A percentile compares a stretch with the other conserved stretches of the same genome.
Evolutionary conservation across 2,888 invertebrate species (phyloP).

Genomic region (Lycocerus yunnanus): DNA sequence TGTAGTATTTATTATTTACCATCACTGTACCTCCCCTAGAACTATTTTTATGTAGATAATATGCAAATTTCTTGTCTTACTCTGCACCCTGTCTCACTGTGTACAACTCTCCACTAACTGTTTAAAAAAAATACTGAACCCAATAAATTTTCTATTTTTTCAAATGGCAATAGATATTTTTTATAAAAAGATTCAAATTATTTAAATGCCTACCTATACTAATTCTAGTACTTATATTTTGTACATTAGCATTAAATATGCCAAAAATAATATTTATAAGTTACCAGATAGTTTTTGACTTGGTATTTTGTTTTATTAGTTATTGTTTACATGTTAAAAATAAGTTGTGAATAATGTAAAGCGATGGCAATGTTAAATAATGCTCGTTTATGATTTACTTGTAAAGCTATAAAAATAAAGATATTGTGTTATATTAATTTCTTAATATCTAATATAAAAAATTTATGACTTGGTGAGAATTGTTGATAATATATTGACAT

Average conservation of each 20-base stretch:
- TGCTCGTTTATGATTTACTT: background rate
- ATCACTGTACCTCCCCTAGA: background rate
- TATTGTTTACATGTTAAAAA: background rate
- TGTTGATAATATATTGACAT: background rate
- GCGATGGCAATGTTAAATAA: background rate
- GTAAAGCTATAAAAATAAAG: background rate
- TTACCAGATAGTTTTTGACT: conserved; percentile 8
- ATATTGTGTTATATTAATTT: background rate
- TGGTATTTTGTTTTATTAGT: conserved; percentile 1
- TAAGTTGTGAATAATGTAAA: background rate
- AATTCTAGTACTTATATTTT: conserved; percentile 3
- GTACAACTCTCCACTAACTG: background rate
- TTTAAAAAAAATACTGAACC: too few relatives aligned
- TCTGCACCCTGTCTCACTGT: background rate
- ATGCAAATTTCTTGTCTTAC: background rate
- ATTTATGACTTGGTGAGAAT: background rate
- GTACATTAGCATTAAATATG: conserved; percentile 12
- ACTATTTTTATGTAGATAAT: too few relatives aligned
- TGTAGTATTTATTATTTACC: background rate
- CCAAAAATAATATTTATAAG: conserved; percentile 16
- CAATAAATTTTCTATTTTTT: background rate
- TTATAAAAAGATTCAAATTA: too few relatives aligned
- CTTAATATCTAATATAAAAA: background rate
- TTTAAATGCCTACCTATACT: too few relatives aligned
- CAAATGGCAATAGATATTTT: too few relatives aligned